These are phyloP conservation scores for Catharus minimus DNA, from an alignment of 2,113 vertebrate genomes.

Conservation along the genomic window DNA sequence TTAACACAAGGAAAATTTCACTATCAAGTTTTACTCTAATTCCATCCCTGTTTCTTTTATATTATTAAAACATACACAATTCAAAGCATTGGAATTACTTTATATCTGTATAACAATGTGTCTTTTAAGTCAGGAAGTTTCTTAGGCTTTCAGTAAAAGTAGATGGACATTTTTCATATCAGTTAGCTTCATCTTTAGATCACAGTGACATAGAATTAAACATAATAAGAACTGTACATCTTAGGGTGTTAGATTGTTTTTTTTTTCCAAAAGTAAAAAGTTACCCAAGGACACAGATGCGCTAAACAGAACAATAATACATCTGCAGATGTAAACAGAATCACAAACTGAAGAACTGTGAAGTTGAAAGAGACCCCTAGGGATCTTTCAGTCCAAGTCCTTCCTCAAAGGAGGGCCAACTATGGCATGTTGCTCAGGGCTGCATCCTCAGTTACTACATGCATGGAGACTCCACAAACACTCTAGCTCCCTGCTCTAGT, in stretches of 20 bases:
- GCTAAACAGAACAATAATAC: not conserved
- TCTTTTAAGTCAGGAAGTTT: not conserved
- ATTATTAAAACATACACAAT: not conserved
- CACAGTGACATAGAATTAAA: not conserved
- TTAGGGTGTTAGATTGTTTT: rapidly evolving
- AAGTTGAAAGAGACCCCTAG: not conserved
- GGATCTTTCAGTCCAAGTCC: not conserved
- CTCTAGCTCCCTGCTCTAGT: not conserved
- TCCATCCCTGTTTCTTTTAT: not conserved
- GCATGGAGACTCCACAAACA: not conserved
- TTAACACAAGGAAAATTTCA: not conserved
- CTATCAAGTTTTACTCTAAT: not conserved
- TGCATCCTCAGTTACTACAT: not conserved
- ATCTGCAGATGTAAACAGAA: not conserved
- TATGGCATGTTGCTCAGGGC: not conserved
- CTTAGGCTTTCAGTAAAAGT: not conserved
- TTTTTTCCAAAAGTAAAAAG: not conserved
- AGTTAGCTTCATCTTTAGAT: not conserved
- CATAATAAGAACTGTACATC: not conserved
- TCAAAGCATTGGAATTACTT: not conserved
- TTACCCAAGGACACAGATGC: rapidly evolving
- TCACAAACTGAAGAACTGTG: not conserved
- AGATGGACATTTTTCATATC: not conserved
- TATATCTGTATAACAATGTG: not conserved
- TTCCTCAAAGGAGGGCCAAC: not conserved